Conservation (phyloP, 2,113 vertebrate genomes). For the Herpailurus yagouaroundi region DNA sequence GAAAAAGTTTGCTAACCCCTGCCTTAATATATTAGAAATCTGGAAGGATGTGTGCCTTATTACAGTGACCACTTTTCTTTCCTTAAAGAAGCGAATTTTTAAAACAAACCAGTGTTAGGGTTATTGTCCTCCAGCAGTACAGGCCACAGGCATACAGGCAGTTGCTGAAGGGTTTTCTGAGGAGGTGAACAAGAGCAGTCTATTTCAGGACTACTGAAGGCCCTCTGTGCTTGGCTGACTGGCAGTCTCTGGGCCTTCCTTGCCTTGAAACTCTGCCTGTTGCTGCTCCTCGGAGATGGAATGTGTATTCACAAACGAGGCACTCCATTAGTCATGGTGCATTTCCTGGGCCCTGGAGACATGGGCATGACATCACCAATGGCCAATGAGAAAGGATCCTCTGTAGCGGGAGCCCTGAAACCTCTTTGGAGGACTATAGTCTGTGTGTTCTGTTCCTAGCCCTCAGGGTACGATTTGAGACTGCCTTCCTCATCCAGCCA, state of each 20-base stretch:
- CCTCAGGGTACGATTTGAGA: slow-evolving; percentile 66
- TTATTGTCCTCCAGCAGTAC: not conserved
- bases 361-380: slow-evolving; percentile 71
- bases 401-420: not conserved
- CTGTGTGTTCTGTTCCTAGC: slow-evolving; percentile 66
- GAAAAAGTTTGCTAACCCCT: not conserved
- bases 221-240: slow-evolving; percentile 26
- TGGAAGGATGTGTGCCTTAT: not conserved
- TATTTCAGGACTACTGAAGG: slow-evolving; percentile 46
- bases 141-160: not conserved
- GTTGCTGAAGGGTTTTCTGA: not conserved
- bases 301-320: slow-evolving; percentile 69
- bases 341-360: slow-evolving; percentile 78
- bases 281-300: slow-evolving; percentile 61
- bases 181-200: slow-evolving; percentile 35
- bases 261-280: slow-evolving; percentile 50
- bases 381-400: slow-evolving; percentile 61
- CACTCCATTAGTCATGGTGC: slow-evolving; percentile 72
- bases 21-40: not conserved
- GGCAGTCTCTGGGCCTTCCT: slow-evolving; percentile 17
- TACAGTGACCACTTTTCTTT: slow-evolving; percentile 18
- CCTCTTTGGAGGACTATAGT: slow-evolving; percentile 55
- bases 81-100: slow-evolving; percentile 13
- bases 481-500: slow-evolving; percentile 45
- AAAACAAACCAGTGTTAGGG: not conserved